A percentile compares a stretch with the other conserved stretches of the same genome.
These are phyloP conservation scores for Parapristionchus giblindavisi DNA, from an alignment of 2,888 invertebrate genomes.

Conservation along the genomic window DNA sequence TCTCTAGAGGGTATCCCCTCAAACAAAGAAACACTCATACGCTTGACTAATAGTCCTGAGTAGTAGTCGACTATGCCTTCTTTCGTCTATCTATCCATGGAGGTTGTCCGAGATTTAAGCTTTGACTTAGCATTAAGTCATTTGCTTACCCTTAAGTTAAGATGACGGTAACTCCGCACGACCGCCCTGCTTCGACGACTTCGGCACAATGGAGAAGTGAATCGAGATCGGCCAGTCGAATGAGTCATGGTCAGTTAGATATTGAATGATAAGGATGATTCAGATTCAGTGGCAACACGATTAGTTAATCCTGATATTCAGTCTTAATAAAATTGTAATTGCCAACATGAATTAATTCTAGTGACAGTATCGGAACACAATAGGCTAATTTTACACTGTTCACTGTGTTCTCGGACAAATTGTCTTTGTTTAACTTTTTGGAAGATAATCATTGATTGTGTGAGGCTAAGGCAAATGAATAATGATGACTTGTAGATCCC, in stretches of 20 bases:
- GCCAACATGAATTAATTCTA: neutral
- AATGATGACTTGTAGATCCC: conserved; percentile 12
- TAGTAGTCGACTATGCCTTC: too few relatives aligned
- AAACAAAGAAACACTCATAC: too few relatives aligned
- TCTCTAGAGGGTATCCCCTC: too few relatives aligned
- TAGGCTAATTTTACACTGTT: too few relatives aligned
- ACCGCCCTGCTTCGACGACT: conserved; percentile 29
- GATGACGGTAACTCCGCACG: conserved; percentile 17
- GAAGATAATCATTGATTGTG: neutral
- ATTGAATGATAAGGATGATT: neutral
- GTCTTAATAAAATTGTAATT: neutral
- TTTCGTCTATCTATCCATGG: too few relatives aligned
- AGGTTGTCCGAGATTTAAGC: too few relatives aligned
- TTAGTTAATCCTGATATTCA: neutral
- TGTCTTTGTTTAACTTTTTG: neutral
- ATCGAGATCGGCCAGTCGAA: conserved; percentile 19
- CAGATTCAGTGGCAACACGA: neutral
- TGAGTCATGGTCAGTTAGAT: conserved; percentile 17
- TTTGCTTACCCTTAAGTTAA: neutral
- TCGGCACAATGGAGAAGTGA: conserved; percentile 33
- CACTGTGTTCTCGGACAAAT: neutral
- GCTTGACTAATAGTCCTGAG: too few relatives aligned
- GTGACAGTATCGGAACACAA: too few relatives aligned
- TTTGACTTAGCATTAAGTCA: too few relatives aligned
- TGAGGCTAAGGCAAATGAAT: neutral